Base-by-base conservation (phyloP, 2,113 vertebrate species). In the Tringa solitaria region DNA sequence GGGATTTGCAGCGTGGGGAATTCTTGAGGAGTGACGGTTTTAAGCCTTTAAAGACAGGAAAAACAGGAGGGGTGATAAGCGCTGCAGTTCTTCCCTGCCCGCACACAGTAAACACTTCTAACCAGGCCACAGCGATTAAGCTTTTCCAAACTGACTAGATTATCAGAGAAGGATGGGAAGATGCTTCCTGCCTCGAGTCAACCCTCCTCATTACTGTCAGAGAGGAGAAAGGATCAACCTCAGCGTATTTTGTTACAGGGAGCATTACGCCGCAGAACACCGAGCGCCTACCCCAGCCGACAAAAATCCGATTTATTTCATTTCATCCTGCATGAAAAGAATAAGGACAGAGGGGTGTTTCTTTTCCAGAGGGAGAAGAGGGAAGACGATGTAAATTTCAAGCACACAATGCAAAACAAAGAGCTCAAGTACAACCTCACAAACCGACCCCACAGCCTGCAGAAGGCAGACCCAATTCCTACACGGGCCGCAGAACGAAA, bases 161-260 rank as follows among this genome's bases (percentile, higher is more conserved):
- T 80, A 96, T 75, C 79, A 84, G 72, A 54, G n/a, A 92, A 86
- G 79, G 79, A 94, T 60, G 76, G 82, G 67, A 81, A 90, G 90
- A 93, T 39, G 85, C 60, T 83, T 93, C 90, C 92, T 91, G 87
- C 79, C 87, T 80, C 79, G 8, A 84, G 32, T 53, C 41, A 74
- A 16, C 48, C 43, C 27, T 30, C 7, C 50, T 83, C 67, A 41
- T 91, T 69, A 87, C 74, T 80, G 72, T 76, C 72, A 93, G 67
- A 59, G 43, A 48, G 80, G 21, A 87, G 54, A 84, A 79, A 74
- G 32, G 35, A 64, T n/a, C 80, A 67, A 50, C 45, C 53, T 43
- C 50, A 61, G 74, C 2, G 2, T 41, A 39, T 59, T 56, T 46
- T 46, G 88, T 73, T 63, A 70, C 18, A 4, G 16, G 60, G 21